These are phyloP conservation scores for Melitaea cinxia DNA, from an alignment of 1,140 invertebrate species.

Conservation along the genomic window DNA sequence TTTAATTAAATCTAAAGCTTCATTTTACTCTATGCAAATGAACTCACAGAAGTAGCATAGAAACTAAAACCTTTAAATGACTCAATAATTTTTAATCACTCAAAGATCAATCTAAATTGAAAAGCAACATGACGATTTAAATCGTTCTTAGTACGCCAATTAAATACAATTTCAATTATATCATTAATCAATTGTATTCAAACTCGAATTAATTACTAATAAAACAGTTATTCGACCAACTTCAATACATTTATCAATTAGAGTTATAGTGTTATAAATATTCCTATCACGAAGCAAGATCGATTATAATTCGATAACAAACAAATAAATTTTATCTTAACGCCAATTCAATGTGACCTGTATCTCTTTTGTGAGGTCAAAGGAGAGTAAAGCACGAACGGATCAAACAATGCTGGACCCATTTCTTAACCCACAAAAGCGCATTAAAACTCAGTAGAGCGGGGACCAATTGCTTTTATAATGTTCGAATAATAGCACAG, in stretches of 20 bases:
- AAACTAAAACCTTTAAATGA: too few species aligned
- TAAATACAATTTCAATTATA: background rate
- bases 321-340: slow-evolving; percentile 65
- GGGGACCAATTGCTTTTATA: slow-evolving; percentile 52
- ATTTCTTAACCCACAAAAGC: slow-evolving; percentile 72
- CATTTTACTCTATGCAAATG: too few species aligned
- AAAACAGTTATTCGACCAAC: slow-evolving; percentile 13
- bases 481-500: slow-evolving; percentile 35
- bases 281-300: slow-evolving; percentile 57
- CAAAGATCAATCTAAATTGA: too few species aligned
- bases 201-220: background rate
- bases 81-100: too few species aligned
- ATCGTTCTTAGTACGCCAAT: background rate
- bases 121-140: too few species aligned
- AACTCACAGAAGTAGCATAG: too few species aligned
- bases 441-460: slow-evolving; percentile 75
- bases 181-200: background rate
- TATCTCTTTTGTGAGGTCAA: slow-evolving; percentile 47
- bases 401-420: slow-evolving; percentile 55
- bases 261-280: slow-evolving; percentile 45
- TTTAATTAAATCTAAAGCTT: too few species aligned
- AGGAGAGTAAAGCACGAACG: slow-evolving; percentile 20
- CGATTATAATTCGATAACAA: slow-evolving; percentile 72
- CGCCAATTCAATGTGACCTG: slow-evolving; percentile 47
- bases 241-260: slow-evolving; percentile 47